These are phyloP conservation scores for Drosophila suzukii DNA, from an alignment of 1,140 invertebrate species.

Conservation along the genomic window DNA sequence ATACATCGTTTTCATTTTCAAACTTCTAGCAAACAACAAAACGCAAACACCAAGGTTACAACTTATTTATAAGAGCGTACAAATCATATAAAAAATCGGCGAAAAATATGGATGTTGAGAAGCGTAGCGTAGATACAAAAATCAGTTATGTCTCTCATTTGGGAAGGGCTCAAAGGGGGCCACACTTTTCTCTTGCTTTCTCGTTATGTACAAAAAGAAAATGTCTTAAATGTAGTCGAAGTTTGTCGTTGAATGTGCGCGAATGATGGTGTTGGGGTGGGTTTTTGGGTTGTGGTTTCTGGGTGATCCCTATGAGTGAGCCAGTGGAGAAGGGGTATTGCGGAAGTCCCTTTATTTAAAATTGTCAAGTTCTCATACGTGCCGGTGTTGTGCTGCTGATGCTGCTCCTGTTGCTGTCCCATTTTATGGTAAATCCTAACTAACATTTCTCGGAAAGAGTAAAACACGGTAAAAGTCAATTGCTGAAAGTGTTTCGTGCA, in stretches of 20 bases:
- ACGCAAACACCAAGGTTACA: slow-evolving; percentile 73
- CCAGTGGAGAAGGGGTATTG: slow-evolving; percentile 54
- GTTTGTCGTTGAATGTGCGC: slow-evolving; percentile 71
- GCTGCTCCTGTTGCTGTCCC: slow-evolving; percentile 74
- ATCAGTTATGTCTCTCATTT: slow-evolving; percentile 76
- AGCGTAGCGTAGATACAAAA: slow-evolving; percentile 55
- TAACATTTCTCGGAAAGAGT: slow-evolving; percentile 71
- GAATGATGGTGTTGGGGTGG: slow-evolving; percentile 42
- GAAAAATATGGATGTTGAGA: slow-evolving; percentile 56
- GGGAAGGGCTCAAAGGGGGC: slow-evolving; percentile 43
- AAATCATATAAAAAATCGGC: slow-evolving; percentile 59
- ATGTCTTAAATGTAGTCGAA: slow-evolving; percentile 64
- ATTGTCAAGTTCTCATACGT: slow-evolving; percentile 64
- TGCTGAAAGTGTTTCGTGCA: slow-evolving; percentile 32
- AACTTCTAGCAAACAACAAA: slow-evolving; percentile 77
- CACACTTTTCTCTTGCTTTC: slow-evolving; percentile 37
- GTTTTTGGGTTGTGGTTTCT: slow-evolving; percentile 1
- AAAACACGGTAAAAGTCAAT: slow-evolving; percentile 69
- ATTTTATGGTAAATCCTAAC: slow-evolving; percentile 81
- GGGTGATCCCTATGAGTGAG: slow-evolving; percentile 32
- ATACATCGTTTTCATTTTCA: slow-evolving; percentile 73
- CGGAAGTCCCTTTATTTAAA: slow-evolving; percentile 70
- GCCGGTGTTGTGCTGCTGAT: slow-evolving; percentile 51
- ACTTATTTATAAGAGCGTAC: slow-evolving; percentile 62
- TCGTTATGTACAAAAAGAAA: slow-evolving; percentile 76